A percentile compares a stretch with the other conserved stretches of the same genome.
Conservation (phyloP, 2,888 invertebrate species). For the Drosophila neotestacea region DNA sequence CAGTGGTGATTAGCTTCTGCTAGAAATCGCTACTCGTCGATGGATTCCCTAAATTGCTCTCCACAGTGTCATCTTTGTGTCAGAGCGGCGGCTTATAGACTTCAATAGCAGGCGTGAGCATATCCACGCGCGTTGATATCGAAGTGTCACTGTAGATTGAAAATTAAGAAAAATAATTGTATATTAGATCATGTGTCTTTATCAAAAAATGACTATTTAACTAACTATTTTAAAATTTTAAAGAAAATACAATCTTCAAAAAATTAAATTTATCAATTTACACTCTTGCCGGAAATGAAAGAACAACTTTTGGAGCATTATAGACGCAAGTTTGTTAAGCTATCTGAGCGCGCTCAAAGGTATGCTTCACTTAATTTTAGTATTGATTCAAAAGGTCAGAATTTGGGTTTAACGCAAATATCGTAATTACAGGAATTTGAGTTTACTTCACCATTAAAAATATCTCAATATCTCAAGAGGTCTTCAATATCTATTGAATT, state of each 20-base stretch:
- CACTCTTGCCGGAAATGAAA: no score
- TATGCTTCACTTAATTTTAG: neutral
- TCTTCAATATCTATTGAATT: constrained; percentile 11
- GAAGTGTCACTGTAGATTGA: constrained; percentile 88
- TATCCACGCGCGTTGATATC: constrained; percentile 90
- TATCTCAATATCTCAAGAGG: neutral
- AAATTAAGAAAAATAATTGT: neutral
- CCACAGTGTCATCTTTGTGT: constrained; percentile 86
- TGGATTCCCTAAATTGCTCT: constrained; percentile 86
- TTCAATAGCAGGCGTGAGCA: constrained; percentile 87
- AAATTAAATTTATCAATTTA: no score
- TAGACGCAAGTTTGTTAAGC: no score
- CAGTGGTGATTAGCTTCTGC: constrained; percentile 83
- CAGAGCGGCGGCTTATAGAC: constrained; percentile 86
- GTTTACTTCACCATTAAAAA: constrained; percentile 8
- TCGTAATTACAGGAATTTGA: neutral
- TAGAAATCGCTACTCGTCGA: constrained; percentile 86
- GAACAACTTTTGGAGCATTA: no score
- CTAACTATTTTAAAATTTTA: no score
- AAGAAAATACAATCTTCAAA: neutral
- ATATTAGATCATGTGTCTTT: no score
- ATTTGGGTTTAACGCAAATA: neutral
- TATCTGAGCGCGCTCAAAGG: no score
- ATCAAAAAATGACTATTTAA: neutral
- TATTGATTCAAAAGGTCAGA: neutral